Evolutionary conservation across 2,113 vertebrate species (phyloP).

Genomic region (Meriones unguiculatus): DNA sequence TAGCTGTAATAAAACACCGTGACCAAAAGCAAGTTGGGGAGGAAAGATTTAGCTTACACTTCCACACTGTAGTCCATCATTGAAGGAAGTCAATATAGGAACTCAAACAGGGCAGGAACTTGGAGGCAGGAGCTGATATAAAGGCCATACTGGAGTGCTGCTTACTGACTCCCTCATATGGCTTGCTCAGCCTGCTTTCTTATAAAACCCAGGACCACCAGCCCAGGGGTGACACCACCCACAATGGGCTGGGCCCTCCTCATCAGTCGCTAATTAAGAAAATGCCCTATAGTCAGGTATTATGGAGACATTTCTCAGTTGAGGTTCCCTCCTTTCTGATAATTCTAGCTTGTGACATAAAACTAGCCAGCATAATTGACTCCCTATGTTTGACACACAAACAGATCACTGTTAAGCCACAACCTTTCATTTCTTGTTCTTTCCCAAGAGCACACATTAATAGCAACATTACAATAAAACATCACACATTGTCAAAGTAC

Average conservation of each 20-base stretch:
- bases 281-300: background rate
- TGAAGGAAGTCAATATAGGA: background rate
- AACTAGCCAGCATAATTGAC: background rate
- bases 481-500: background rate
- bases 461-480: background rate
- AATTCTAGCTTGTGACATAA: background rate
- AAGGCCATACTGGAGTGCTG: background rate
- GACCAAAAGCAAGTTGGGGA: background rate
- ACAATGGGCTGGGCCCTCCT: background rate
- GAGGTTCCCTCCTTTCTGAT: background rate
- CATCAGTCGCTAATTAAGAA: background rate
- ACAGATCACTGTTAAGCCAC: background rate
- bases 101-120: background rate
- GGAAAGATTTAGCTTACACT: background rate
- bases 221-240: background rate
- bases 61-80: background rate
- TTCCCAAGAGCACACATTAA: background rate
- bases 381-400: background rate
- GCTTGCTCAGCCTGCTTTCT: background rate
- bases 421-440: background rate
- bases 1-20: background rate
- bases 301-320: background rate
- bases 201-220: background rate
- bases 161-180: background rate
- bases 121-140: background rate